phyloP scores from a whole-genome alignment of 2,888 invertebrate genomes.

The Diplolepis rosae region DNA sequence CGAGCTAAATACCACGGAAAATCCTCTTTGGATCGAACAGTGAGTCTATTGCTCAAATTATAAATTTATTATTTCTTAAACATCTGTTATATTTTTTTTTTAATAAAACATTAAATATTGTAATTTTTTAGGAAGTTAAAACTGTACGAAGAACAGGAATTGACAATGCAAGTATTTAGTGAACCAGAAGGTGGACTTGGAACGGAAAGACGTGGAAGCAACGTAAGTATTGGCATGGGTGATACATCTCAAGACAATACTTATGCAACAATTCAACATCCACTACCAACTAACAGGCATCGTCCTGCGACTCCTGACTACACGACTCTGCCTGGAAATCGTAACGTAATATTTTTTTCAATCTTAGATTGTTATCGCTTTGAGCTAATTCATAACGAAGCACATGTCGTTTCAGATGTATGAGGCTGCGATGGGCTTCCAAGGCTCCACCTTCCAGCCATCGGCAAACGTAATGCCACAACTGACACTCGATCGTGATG shows the following conservation, averaged over 20 bases:
- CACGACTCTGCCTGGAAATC: conserved; percentile 76
- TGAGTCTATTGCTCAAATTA: conserved; percentile 70
- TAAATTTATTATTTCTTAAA: not conserved
- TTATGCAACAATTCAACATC: conserved; percentile 86
- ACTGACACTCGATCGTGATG: conserved; percentile 76
- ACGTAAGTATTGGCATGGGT: conserved; percentile 72
- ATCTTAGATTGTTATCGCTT: not conserved
- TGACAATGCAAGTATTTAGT: conserved; percentile 94
- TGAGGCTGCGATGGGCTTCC: conserved; percentile 79
- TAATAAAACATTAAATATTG: not conserved
- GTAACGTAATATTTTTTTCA: conserved; percentile 72
- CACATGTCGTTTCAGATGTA: conserved; percentile 74
- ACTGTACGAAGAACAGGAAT: conserved; percentile 92
- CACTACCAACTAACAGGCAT: conserved; percentile 72
- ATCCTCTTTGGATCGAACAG: conserved; percentile 95
- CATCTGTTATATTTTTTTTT: not conserved
- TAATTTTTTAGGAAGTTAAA: conserved; percentile 81
- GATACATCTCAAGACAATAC: conserved; percentile 80
- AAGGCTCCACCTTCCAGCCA: conserved; percentile 75
- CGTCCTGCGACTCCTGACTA: conserved; percentile 71
- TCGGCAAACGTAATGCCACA: conserved; percentile 71
- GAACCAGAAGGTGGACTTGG: conserved; percentile 81
- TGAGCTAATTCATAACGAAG: not conserved
- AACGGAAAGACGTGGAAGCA: conserved; percentile 75
- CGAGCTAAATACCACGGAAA: conserved; percentile 91